Base-by-base conservation (phyloP, 1,140 invertebrate species). In the Propsilocerus akamusi region DNA sequence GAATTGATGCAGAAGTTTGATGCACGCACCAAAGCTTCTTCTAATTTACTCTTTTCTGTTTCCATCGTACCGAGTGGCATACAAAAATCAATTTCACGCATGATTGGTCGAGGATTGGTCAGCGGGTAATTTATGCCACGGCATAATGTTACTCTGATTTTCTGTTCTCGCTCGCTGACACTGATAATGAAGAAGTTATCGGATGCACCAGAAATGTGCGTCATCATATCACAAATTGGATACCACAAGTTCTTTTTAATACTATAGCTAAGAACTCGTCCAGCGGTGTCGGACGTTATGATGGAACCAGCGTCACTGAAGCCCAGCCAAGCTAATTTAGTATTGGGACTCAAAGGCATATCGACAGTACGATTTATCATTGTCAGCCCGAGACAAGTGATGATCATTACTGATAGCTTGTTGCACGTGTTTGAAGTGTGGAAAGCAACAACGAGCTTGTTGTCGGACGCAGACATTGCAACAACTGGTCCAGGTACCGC, bases 61-160 rank as follows among this genome's bases (percentile, higher is more conserved):
- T 77, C 74, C 51, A 77, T 58, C 62, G 94, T 88, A 63, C 88
- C 91, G 5, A 95, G 64, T 3, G 90, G 87, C 26, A 88, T 63
- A 68, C 83, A 66, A 57, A 86, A 65, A 26, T 73, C 64, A 51
- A 89, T 59, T 59, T 91, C 80, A 24, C 75, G 72, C 0, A 91
- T 67, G 51, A 82, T 83, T 4, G 92, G 93, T 50, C 81, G 74
- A 2, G 92, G 92, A 46, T 81, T 76, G 0, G 89, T 89, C 10
- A 78, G 72, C 5, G 94, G 94, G 69, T 89, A 96, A 26, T 77
- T 73, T 20, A 78, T 73, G 17, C 90, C 92, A 64, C 90, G 88
- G 57, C 92, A 97, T 8, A 86, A 69, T 46, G 97, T 80, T 28
- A 81, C 86, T 17, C 83, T 73, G 4, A 91, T 71, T 48, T 76